Conservation (phyloP, 2,888 invertebrate genomes). For the Trisateles emortualis region DNA sequence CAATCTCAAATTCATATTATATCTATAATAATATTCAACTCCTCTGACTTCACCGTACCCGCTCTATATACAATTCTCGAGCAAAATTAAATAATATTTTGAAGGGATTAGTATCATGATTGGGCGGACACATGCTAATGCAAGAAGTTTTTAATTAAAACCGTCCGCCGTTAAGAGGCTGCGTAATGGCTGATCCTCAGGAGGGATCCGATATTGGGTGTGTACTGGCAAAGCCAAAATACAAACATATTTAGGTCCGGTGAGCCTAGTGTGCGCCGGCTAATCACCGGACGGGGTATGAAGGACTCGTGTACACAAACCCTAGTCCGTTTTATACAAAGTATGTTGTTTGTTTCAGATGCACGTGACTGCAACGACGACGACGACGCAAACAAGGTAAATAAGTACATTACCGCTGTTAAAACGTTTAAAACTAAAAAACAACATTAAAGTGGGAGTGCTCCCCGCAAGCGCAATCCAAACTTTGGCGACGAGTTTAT, state of each 20-base stretch:
- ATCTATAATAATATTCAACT: slow-evolving; percentile 40
- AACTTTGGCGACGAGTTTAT: slow-evolving; percentile 81
- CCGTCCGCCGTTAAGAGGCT: slow-evolving; percentile 84
- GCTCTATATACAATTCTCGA: slow-evolving; percentile 47
- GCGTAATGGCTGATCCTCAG: slow-evolving; percentile 83
- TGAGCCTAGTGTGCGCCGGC: slow-evolving; percentile 74
- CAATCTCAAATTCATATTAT: slow-evolving; percentile 40
- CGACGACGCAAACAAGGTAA: slow-evolving; percentile 75
- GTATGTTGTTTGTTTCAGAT: slow-evolving; percentile 72
- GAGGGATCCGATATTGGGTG: slow-evolving; percentile 83
- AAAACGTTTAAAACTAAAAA: slow-evolving; percentile 59
- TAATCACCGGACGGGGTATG: slow-evolving; percentile 77
- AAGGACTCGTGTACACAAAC: slow-evolving; percentile 61
- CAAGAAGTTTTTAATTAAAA: slow-evolving; percentile 87
- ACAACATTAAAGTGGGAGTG: slow-evolving; percentile 60
- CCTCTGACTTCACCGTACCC: slow-evolving; percentile 34
- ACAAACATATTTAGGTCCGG: slow-evolving; percentile 86
- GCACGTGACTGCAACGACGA: slow-evolving; percentile 73
- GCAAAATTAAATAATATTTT: slow-evolving; percentile 81
- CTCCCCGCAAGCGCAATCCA: slow-evolving; percentile 74
- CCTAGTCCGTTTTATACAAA: slow-evolving; percentile 54
- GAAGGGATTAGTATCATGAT: slow-evolving; percentile 79
- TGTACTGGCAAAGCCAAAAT: slow-evolving; percentile 78
- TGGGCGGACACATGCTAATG: slow-evolving; percentile 83
- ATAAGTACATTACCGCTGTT: slow-evolving; percentile 52